Conservation (phyloP, 2,888 invertebrate species). For the Parapristionchus giblindavisi region DNA sequence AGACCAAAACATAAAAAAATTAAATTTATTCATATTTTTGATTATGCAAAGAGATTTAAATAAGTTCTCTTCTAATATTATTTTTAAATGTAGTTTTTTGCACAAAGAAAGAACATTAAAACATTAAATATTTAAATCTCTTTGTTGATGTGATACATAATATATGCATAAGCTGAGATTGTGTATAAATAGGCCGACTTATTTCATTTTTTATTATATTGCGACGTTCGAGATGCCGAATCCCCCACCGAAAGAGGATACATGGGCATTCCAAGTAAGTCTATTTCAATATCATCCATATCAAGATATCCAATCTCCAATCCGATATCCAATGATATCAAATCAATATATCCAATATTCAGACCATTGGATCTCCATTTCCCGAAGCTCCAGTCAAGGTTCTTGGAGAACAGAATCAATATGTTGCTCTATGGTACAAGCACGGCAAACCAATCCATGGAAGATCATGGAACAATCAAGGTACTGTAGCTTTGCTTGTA, state of each 20-base stretch:
- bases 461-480: slow-evolving; percentile 60
- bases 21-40: too few relatives aligned
- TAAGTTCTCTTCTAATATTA: too few relatives aligned
- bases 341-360: background rate
- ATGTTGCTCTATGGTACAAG: slow-evolving; percentile 58
- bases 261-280: slow-evolving; percentile 29
- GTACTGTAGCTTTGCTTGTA: background rate
- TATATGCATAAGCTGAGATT: too few relatives aligned
- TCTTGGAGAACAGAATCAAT: slow-evolving; percentile 49
- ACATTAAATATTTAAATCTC: too few relatives aligned
- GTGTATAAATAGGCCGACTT: too few relatives aligned
- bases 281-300: background rate
- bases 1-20: too few relatives aligned
- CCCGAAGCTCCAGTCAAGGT: slow-evolving; percentile 50
- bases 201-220: too few relatives aligned
- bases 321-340: background rate
- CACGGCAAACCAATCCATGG: slow-evolving; percentile 61
- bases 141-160: too few relatives aligned
- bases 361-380: slow-evolving; percentile 52
- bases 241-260: slow-evolving; percentile 27
- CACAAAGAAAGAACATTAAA: too few relatives aligned
- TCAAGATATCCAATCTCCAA: background rate
- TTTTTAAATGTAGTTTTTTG: too few relatives aligned
- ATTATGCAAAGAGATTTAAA: too few relatives aligned
- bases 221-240: too few relatives aligned